Conservation (phyloP, 30 jellyfish, hydroid and myxozoan species). For the Pseudorhiza aurosa region DNA sequence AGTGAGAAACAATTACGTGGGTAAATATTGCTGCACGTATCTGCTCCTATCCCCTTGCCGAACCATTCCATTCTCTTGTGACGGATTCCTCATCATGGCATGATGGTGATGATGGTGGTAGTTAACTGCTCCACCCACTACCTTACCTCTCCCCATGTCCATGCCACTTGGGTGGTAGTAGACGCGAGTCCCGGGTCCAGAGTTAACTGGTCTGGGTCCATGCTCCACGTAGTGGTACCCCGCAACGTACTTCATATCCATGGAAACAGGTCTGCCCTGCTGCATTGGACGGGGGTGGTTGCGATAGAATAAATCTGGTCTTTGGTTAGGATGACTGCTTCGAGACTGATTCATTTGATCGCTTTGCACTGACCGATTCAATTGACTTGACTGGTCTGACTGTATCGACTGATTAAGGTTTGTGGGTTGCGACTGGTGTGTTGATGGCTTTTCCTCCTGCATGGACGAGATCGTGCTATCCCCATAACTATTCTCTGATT, state of each 20-base stretch:
- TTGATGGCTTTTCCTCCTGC: conserved; percentile 41
- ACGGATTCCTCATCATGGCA: conserved; percentile 17
- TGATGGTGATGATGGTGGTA: conserved; percentile 66
- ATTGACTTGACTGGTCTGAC: conserved; percentile 49
- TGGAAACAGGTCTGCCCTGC: conserved; percentile 59
- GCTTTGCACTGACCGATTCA: conserved; percentile 36
- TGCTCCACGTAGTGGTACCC: conserved; percentile 80
- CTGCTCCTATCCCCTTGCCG: conserved; percentile 30
- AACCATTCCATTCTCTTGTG: conserved; percentile 41
- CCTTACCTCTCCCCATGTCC: conserved; percentile 45
- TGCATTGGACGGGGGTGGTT: conserved; percentile 42
- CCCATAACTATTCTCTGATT: conserved; percentile 64
- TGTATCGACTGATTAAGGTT: conserved; percentile 49
- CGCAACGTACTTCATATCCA: conserved; percentile 62
- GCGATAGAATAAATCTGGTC: conserved; percentile 25
- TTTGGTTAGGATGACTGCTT: conserved; percentile 32
- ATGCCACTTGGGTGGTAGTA: conserved; percentile 15
- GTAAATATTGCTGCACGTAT: conserved; percentile 73
- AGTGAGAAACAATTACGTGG: conserved; percentile 49
- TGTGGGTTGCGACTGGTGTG: conserved; percentile 36
- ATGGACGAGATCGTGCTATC: conserved; percentile 68
- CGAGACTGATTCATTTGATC: conserved; percentile 50
- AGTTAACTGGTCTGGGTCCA: conserved; percentile 69
- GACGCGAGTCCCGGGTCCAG: conserved; percentile 50
- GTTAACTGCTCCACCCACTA: conserved; percentile 16